phyloP scores from a whole-genome alignment of 1,140 invertebrate genomes.

The Camponotus pennsylvanicus region DNA sequence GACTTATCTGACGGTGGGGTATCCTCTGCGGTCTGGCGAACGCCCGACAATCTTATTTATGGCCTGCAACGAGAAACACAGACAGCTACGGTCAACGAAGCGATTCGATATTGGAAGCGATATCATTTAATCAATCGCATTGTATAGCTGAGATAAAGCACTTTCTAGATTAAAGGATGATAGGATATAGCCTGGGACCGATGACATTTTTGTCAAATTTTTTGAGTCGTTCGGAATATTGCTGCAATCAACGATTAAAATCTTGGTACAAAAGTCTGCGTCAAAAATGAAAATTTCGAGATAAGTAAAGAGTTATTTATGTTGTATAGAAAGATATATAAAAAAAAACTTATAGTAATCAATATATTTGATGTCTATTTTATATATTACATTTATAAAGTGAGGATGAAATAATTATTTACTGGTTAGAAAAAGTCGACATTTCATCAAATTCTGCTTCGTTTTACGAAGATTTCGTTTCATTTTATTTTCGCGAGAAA shows the following conservation, averaged over 20 bases:
- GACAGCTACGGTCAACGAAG: constrained; percentile 63
- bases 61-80: constrained; percentile 51
- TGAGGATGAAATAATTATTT: not conserved
- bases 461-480: not conserved
- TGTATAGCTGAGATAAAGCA: constrained; percentile 20
- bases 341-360: not conserved
- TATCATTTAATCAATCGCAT: constrained; percentile 63
- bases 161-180: constrained; percentile 15
- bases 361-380: not conserved
- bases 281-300: not conserved
- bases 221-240: not conserved
- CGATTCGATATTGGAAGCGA: constrained; percentile 68
- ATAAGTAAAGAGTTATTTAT: not conserved
- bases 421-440: not conserved
- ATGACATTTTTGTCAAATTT: constrained; percentile 1
- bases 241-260: not conserved
- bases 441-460: not conserved
- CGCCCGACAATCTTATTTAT: constrained; percentile 60
- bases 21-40: constrained; percentile 1
- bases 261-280: not conserved
- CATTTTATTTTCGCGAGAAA: not conserved
- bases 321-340: not conserved
- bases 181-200: not conserved
- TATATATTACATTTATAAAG: not conserved
- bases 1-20: constrained; percentile 67